Evolutionary conservation across 2,888 invertebrate species (phyloP).

Genomic region (Heliconius ethilla): DNA sequence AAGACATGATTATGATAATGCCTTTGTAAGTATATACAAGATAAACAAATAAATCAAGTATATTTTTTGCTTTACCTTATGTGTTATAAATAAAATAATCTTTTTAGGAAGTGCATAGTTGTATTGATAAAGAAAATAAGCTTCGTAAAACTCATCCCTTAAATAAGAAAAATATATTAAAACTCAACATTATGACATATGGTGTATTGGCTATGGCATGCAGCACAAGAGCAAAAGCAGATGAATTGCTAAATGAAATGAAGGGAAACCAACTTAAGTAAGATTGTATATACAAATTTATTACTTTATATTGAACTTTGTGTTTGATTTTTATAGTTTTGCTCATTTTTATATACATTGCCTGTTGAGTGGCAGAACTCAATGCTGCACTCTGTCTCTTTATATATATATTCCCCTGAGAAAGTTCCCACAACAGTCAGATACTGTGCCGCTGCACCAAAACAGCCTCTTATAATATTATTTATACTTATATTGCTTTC

Average conservation of each 20-base stretch:
- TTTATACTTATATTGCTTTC: too few species aligned
- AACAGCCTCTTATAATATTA: too few species aligned
- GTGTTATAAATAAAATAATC: constrained; percentile 24
- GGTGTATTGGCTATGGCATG: constrained; percentile 93
- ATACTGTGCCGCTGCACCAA: too few species aligned
- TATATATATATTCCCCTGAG: too few species aligned
- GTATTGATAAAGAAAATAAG: constrained; percentile 78
- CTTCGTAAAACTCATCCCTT: constrained; percentile 60
- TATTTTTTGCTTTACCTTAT: background rate
- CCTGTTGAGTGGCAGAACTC: too few species aligned
- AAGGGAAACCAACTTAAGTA: constrained; percentile 84
- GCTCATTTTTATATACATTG: too few species aligned
- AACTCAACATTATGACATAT: constrained; percentile 91
- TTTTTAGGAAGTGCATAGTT: constrained; percentile 79
- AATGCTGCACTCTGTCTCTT: too few species aligned
- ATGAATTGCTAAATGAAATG: constrained; percentile 87
- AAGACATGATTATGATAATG: constrained; percentile 85
- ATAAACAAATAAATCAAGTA: constrained; percentile 3
- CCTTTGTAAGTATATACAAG: constrained; percentile 82
- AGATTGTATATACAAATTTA: constrained; percentile 22
- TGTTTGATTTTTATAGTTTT: background rate
- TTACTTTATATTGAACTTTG: background rate
- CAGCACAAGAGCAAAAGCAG: constrained; percentile 82
- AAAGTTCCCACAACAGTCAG: too few species aligned
- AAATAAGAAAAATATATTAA: constrained; percentile 74